Evolutionary conservation across 2,888 invertebrate genomes (phyloP), one percentile per base, ranked within the genome.

Genomic region (Pimpla rufipes): DNA sequence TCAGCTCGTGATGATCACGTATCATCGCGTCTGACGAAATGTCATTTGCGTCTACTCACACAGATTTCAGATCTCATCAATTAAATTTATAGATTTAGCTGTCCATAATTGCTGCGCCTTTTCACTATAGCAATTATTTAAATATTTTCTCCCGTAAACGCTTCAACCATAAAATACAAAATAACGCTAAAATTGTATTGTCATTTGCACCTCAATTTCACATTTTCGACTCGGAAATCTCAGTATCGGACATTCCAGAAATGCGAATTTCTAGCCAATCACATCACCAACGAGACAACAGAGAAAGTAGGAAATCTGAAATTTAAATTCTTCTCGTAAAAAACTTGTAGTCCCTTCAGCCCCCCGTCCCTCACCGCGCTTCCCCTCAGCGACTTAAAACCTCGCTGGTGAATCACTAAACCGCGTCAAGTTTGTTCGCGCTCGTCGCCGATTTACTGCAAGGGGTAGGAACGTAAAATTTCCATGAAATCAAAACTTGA

Each of bases 401-500:
- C 76, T 40, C 52, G 29, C 50, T 50, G 59, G 18, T 13, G 13
- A 23, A 45, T 40, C 45, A 37, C 45, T 79, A 67, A 74, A 74
- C 66, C 55, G 55, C 66, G 57, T 52, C 23, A 77, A 77, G 73
- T 77, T 73, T 77, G 40, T 67, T 35, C 59, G 75, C 66, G 29
- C 50, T 66, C 68, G 16, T 50, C 77, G 66, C 18, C 81, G 77
- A 81, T 81, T 81, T 77, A 81, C 66, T 21, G 40, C 57, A 67
- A 67, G 64, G 45, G 64, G 40, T 2, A 16, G 67, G 50, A 75
- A 73, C 52, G 77, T 82, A 80, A 89, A 88, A 86, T 88, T 86
- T 85, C 79, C 85, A 79, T 85, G 81, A 85, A 86, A 85, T 85
- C 85, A 83, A 87, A 86, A 86, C 82, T 88, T 83, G 83, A 85